Evolutionary conservation across 2,888 invertebrate genomes (phyloP), one percentile per base, ranked within the genome.

Genomic region (Gandaritis pyraliata): DNA sequence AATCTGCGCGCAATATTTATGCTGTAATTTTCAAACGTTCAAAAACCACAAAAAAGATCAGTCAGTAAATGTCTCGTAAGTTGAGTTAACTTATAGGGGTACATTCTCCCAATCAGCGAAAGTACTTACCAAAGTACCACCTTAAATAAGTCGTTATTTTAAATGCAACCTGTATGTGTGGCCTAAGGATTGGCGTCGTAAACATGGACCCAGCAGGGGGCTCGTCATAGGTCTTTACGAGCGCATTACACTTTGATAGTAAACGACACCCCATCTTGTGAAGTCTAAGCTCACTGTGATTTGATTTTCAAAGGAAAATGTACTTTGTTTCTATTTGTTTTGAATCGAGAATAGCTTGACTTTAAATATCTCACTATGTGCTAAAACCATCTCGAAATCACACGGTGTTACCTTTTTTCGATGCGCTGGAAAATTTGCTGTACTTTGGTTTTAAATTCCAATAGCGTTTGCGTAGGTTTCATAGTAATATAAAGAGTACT

Each of bases 221-320:
- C 70, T 54, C 72, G 75, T 85, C 83, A 81, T 78, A 74, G 72
- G 73, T 77, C 79, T 87, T 86, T 86, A 86, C 75, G 75, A 71
- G 62, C 73, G 65, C 69, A 79, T 75, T 75, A 77, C 74, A 70
- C 66, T 72, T 63, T 67, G 69, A 74, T 71, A 74, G 70, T 74
- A 80, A 80, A 79, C 74, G 74, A 76, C 71, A 77, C 72, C 75
- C 70, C 71, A 69, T 70, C 71, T 30, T 47, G 46, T 13, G n/a
- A 15, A 16, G 12, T 16, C 12, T 18, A 16, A 13, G 10, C 36
- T 46, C 54, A 33, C 52, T 54, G 10, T 54, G 13, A 7, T 46
- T 13, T 13, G 1, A 13, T 8, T 29, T n/a, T 54, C 18, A 11
- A 36, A 29, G 23, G 23, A 46, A 46, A 38, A 13, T 54, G 2